Percentiles rank a stretch among this genome's conserved stretches.
Conservation (phyloP, 2,113 vertebrate species). For the Pomatostomus ruficeps region DNA sequence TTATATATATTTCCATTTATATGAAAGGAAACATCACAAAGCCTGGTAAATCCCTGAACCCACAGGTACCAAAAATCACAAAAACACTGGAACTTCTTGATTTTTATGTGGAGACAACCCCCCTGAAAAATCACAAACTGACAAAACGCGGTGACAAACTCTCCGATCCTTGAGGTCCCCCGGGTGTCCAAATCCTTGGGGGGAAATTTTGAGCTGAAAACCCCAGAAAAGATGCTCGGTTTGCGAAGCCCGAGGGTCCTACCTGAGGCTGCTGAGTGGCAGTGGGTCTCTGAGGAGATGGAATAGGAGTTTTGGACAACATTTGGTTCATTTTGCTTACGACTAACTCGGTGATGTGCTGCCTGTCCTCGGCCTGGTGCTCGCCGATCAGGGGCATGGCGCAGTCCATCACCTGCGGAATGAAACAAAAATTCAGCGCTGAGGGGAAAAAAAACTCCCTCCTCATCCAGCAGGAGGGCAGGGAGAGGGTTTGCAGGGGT, state of each 20-base stretch:
- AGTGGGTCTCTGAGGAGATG: conserved; percentile 85
- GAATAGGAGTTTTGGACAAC: conserved; percentile 78
- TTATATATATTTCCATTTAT: neutral
- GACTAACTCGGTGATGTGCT: conserved; percentile 90
- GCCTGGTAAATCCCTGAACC: neutral
- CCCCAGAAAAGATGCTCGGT: neutral
- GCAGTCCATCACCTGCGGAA: conserved; percentile 88
- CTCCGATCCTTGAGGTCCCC: neutral
- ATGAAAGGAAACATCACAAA: neutral
- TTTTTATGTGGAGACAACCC: neutral
- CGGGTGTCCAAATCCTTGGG: neutral
- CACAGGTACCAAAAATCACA: neutral
- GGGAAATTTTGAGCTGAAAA: neutral
- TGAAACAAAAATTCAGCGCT: neutral
- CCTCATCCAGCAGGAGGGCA: too few species aligned
- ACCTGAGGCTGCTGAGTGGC: conserved; percentile 92
- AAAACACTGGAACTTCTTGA: neutral
- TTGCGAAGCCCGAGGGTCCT: neutral
- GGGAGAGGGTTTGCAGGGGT: too few species aligned
- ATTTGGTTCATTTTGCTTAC: conserved; percentile 89
- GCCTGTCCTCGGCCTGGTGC: conserved; percentile 91
- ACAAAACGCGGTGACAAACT: neutral
- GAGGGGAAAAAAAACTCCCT: neutral
- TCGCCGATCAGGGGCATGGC: conserved; percentile 96
- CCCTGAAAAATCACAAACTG: neutral